A percentile compares a stretch with the other conserved stretches of the same genome.
phyloP scores from a whole-genome alignment of 2,888 invertebrate genomes.

The Cephonodes hylas region DNA sequence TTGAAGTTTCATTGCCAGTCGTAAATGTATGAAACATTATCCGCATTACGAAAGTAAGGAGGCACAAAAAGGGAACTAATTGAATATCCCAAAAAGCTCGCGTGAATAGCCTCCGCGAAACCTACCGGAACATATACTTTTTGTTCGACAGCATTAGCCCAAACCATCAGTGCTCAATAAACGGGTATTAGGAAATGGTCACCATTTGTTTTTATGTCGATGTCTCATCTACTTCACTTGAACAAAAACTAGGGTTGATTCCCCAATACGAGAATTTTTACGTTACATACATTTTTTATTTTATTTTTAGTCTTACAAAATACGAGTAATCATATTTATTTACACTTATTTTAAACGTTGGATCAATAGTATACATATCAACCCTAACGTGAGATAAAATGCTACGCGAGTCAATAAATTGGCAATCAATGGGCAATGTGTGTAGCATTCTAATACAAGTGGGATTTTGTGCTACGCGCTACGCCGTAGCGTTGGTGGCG shows the following conservation, averaged over 20 bases:
- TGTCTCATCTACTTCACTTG: neutral
- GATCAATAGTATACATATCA: neutral
- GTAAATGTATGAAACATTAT: slow-evolving; percentile 16
- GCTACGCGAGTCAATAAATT: slow-evolving; percentile 16
- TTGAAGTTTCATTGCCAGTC: slow-evolving; percentile 14
- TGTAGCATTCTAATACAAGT: slow-evolving; percentile 9
- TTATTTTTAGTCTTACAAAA: neutral
- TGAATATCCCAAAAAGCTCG: slow-evolving; percentile 11
- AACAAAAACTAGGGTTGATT: neutral
- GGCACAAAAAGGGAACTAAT: slow-evolving; percentile 14
- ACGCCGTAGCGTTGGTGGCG: neutral
- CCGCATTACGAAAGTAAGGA: slow-evolving; percentile 9
- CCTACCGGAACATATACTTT: slow-evolving; percentile 5
- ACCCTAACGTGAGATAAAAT: slow-evolving; percentile 9
- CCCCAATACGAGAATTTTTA: neutral
- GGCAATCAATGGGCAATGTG: slow-evolving; percentile 8
- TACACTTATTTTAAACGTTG: too few species aligned
- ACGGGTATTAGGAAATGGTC: slow-evolving; percentile 6
- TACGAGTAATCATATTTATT: too few species aligned
- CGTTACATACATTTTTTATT: neutral
- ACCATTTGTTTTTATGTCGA: slow-evolving; percentile 7
- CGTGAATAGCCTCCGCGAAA: slow-evolving; percentile 5
- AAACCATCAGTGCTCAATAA: slow-evolving; percentile 6
- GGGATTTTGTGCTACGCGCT: slow-evolving; percentile 1
- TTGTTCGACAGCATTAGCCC: slow-evolving; percentile 11